Base-by-base conservation (phyloP, 2,113 vertebrate species). In the Loxodonta africana region DNA sequence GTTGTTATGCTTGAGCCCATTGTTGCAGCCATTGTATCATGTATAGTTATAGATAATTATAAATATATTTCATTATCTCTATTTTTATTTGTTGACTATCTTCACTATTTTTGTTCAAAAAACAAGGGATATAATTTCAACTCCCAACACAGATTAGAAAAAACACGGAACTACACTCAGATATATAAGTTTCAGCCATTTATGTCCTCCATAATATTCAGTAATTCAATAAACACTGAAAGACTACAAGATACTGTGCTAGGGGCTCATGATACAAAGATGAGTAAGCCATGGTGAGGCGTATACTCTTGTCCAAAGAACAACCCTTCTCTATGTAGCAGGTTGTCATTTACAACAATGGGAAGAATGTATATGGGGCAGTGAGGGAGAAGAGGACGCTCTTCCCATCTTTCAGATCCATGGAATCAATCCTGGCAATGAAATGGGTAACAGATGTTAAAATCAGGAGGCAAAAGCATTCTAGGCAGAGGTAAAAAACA, bases 61-160 rank as follows among this genome's bases (percentile, higher is more conserved):
- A 94, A 96, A 87, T 78, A 93, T 33, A 85, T 84, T 81, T 25
- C 17, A 91, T 15, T 60, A 77, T 88, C 12, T 83, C 63, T 86
- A 82, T 57, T 63, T 88, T 90, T 81, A 73, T 37, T 91, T 97
- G 48, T 63, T 53, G 57, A 48, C 57, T 77, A 26, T 44, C 30
- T 89, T 90, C n/a, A 28, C 44, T 80, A 67, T 62, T 83, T 69
- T 8, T 87, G 60, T 65, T 94, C 6, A 91, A 76, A 93, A 88
- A 67, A 20, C 23, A 28, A 51, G 2, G 7, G 2, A 83, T 67
- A 37, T 30, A 86, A 97, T 95, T 84, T 89, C 73, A 96, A 7
- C 25, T 95, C 44, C 37, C 0, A 88, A 8, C 9, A 78, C 1
- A 91, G 30, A 81, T 21, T 51, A 30, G 74, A 67, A 57, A 91